phyloP scores from a whole-genome alignment of 1,140 invertebrate genomes.

The Bombus cullumanus region DNA sequence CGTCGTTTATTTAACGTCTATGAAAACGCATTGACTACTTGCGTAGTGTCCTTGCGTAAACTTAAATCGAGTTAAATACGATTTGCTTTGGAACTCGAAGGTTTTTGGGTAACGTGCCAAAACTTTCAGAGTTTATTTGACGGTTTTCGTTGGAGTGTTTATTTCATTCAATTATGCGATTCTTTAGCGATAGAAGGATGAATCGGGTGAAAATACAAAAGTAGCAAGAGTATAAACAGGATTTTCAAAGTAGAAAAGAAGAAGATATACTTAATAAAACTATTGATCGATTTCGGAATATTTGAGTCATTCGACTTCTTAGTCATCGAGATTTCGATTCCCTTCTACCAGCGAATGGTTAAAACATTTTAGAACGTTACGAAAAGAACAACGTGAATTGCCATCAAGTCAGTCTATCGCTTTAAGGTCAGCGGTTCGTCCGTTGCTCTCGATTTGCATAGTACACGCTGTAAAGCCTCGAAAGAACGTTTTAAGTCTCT shows the following conservation, averaged over 20 bases:
- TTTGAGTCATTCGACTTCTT: neutral
- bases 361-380: too few species aligned
- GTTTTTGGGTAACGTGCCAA: neutral
- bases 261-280: neutral
- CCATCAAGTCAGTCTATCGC: neutral
- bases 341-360: too few species aligned
- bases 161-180: too few species aligned
- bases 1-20: neutral
- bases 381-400: neutral
- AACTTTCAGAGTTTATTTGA: neutral
- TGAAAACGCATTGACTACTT: neutral
- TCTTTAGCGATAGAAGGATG: too few species aligned
- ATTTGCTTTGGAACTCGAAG: neutral
- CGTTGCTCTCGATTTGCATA: slow-evolving; percentile 12
- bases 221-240: neutral
- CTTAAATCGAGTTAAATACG: neutral
- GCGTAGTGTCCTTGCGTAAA: neutral
- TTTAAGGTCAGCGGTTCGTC: neutral
- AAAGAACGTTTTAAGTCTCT: slow-evolving; percentile 10
- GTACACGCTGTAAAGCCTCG: neutral
- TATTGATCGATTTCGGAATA: neutral
- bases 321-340: neutral
- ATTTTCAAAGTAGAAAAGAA: neutral
- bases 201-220: too few species aligned
- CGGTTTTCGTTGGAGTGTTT: neutral